These are phyloP conservation scores for Idaea dimidiata DNA, from an alignment of 2,888 invertebrate genomes.

Conservation along the genomic window DNA sequence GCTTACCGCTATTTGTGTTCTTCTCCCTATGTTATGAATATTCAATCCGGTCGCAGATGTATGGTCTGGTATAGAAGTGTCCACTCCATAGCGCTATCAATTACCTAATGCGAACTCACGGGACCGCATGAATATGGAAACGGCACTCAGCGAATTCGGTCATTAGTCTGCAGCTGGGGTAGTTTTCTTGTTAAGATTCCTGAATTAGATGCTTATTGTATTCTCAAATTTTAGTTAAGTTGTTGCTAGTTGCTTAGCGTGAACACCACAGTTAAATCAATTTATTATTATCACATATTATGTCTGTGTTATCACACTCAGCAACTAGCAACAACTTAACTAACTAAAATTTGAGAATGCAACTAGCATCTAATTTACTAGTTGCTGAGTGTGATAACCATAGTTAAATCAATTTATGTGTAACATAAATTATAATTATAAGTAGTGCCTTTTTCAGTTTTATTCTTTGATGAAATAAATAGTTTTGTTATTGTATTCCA, in stretches of 20 bases:
- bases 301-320: too few species aligned
- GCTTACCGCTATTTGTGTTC: neutral
- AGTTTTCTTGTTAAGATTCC: constrained; percentile 26
- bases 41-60: constrained; percentile 5
- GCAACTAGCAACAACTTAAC: too few species aligned
- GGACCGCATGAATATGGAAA: constrained; percentile 60
- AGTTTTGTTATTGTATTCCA: too few species aligned
- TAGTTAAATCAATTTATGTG: too few species aligned
- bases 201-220: constrained; percentile 16
- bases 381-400: too few species aligned
- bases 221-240: neutral
- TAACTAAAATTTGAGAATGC: too few species aligned
- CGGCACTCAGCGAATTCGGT: constrained; percentile 55
- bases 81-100: constrained; percentile 42
- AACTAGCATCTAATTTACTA: too few species aligned
- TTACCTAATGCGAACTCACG: constrained; percentile 54
- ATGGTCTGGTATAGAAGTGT: constrained; percentile 6
- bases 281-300: neutral
- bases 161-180: constrained; percentile 42
- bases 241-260: neutral
- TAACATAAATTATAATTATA: too few species aligned
- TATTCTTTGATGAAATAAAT: too few species aligned
- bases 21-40: neutral
- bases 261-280: neutral
- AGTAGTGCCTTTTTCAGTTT: too few species aligned